Evolutionary conservation across 2,888 invertebrate genomes (phyloP), one percentile per base, ranked within the genome.

Genomic region (Ennomos fuscantarius): DNA sequence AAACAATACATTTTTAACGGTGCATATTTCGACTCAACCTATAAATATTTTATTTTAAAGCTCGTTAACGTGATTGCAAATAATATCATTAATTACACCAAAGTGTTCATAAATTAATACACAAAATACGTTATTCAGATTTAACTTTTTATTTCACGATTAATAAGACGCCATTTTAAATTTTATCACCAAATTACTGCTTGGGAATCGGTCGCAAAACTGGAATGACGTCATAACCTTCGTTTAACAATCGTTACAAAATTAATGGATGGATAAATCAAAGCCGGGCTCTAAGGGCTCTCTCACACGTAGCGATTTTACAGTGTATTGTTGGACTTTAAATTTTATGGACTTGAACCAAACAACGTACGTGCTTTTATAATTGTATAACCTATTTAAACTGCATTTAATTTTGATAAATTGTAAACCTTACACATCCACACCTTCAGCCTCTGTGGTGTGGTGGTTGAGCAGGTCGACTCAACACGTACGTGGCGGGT

Each of bases 241-340:
- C 65, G 68, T 65, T 70, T 72, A 61, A 69, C 62, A 73, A 70
- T 68, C 71, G 70, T 70, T 71, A 67, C 69, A 70, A 69, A 61
- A 74, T 74, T 72, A 74, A 74, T 75, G 69, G 70, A 48, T 48
- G 63, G 63, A 76, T 76, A 75, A 77, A 75, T 77, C 73, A 73
- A 57, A 59, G 24, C 13, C 31, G 6, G 34, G 40, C 42, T 11
- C 34, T 55, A 42, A 63, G 34, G 61, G 32, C 9, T 33, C 9
- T 12, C 31, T 10, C 42, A 57, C 42, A 61, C 42, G 8, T 24
- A 8, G 32, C 5, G 3, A 35, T 42, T 34, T 42, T n/a, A 53
- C 36, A 6, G n/a, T 36, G n/a, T n/a, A n/a, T n/a, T n/a, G n/a
- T 2, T 36, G 2, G 1, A 34, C 10, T n/a, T n/a, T 36, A n/a